Percentiles rank a stretch among this genome's conserved stretches.
Conservation (phyloP, 2,113 vertebrate genomes). For the Toxotes jaculatrix region DNA sequence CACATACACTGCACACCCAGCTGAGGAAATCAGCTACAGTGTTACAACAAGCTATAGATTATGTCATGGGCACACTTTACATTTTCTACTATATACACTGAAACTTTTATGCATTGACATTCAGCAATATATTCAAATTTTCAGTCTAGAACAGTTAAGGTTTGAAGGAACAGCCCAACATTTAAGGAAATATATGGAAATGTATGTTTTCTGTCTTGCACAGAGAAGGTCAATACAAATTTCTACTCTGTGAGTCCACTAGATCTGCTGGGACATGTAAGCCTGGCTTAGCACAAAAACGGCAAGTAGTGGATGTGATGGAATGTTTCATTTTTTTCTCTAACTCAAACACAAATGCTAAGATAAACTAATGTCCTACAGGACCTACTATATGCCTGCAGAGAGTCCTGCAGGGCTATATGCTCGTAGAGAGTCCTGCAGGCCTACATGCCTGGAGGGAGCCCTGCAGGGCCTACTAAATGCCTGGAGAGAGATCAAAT, state of each 20-base stretch:
- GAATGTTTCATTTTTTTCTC: not conserved
- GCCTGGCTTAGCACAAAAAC: not conserved
- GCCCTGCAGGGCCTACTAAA: too few species aligned
- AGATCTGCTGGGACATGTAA: too few species aligned
- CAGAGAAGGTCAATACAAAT: too few species aligned
- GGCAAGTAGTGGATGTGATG: not conserved
- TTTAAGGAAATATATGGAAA: too few species aligned
- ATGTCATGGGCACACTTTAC: not conserved
- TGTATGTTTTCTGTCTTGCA: too few species aligned
- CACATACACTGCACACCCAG: not conserved
- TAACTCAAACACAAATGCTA: not conserved
- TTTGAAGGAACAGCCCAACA: too few species aligned
- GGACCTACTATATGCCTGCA: not conserved
- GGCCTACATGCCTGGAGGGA: too few species aligned
- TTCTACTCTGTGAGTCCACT: too few species aligned
- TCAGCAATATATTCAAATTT: not conserved
- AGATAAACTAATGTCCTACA: too few species aligned
- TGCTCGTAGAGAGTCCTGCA: too few species aligned
- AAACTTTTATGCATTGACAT: not conserved
- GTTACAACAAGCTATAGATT: not conserved
- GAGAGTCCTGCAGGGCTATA: too few species aligned
- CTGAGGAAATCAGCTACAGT: not conserved
- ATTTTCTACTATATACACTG: not conserved
- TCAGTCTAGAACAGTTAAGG: too few species aligned
- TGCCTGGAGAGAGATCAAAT: not conserved